Percentiles rank a stretch among this genome's conserved stretches.
Conservation (phyloP, 2,888 invertebrate species). For the Sinotaia quadrata region DNA sequence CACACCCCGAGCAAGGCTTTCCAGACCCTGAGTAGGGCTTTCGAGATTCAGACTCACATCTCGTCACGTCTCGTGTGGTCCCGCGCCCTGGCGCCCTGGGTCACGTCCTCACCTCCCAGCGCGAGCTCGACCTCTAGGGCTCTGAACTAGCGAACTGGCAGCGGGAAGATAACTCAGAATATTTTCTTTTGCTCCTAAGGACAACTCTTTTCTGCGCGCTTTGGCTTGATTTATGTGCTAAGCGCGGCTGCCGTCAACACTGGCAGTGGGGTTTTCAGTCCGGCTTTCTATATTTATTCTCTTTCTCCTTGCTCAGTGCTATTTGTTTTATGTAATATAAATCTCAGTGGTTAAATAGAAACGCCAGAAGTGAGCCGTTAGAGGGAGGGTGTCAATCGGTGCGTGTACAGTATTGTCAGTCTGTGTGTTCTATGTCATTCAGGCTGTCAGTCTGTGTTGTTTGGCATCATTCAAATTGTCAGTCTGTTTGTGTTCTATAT, state of each 20-base stretch:
- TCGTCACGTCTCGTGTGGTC: constrained; percentile 25
- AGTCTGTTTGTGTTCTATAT: too few relatives aligned
- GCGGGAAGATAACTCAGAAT: not conserved
- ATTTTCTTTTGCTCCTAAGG: constrained; percentile 3
- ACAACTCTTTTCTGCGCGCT: not conserved
- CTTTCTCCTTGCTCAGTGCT: too few relatives aligned
- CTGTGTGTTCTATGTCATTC: too few relatives aligned
- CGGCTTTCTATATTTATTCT: too few relatives aligned
- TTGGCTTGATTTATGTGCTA: constrained; percentile 8
- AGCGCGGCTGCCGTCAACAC: constrained; percentile 4
- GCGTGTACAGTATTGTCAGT: too few relatives aligned
- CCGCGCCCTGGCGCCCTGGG: constrained; percentile 2
- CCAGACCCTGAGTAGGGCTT: not conserved
- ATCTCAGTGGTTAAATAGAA: too few relatives aligned
- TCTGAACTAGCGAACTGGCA: not conserved
- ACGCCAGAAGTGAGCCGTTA: too few relatives aligned
- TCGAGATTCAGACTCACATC: too few relatives aligned
- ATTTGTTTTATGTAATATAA: too few relatives aligned
- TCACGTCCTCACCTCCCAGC: not conserved
- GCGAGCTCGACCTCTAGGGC: not conserved
- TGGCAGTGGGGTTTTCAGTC: not conserved
- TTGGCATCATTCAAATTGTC: too few relatives aligned
- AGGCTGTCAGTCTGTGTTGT: too few relatives aligned
- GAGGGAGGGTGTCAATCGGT: too few relatives aligned
- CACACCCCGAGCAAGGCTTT: not conserved